phyloP scores from a whole-genome alignment of 1,140 invertebrate genomes.

The Macrobrachium rosenbergii region DNA sequence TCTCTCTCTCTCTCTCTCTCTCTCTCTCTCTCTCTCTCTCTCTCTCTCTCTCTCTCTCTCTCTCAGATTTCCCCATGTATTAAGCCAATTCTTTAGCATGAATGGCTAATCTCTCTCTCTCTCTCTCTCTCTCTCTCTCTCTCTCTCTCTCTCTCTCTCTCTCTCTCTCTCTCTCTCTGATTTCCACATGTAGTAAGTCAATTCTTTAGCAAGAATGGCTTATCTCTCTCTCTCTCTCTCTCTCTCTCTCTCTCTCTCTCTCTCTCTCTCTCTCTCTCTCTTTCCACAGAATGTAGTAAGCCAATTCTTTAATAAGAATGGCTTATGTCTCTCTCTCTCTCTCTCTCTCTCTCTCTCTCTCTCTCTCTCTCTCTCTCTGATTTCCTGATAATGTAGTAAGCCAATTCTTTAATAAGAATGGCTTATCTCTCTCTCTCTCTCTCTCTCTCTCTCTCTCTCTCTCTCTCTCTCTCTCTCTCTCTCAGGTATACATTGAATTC shows the following conservation, averaged over 20 bases:
- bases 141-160: conserved; percentile 17
- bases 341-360: conserved; percentile 17
- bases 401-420: background rate
- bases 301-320: background rate
- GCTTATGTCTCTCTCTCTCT: conserved; percentile 24
- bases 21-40: conserved; percentile 34
- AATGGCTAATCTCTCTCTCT: background rate
- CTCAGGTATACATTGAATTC: too few species aligned
- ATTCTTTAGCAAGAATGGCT: background rate
- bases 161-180: background rate
- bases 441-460: background rate
- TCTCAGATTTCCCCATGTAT: background rate
- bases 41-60: conserved; percentile 30
- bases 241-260: background rate
- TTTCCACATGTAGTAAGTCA: background rate
- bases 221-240: background rate
- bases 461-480: background rate
- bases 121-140: conserved; percentile 33
- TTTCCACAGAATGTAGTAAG: background rate
- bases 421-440: background rate
- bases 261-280: background rate
- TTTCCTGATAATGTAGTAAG: background rate
- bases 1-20: conserved; percentile 1
- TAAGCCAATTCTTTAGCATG: background rate
- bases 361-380: background rate